Conservation (phyloP, 2,888 invertebrate genomes). For the Esperia sulphurella region DNA sequence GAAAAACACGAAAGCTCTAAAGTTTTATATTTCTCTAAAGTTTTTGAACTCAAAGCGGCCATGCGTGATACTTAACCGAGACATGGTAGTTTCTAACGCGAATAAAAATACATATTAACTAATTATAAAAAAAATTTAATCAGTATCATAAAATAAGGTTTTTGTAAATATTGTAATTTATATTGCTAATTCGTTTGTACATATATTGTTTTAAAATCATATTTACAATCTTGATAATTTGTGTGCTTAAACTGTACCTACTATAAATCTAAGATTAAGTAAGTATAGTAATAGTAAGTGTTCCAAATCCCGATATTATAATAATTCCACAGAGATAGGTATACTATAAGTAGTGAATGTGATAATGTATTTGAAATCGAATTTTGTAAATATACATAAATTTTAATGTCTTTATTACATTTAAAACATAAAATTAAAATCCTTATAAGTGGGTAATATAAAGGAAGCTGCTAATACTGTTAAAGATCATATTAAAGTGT, state of each 20-base stretch:
- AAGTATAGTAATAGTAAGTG: no score
- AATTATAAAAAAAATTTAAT: slow-evolving; percentile 20
- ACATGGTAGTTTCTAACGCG: slow-evolving; percentile 35
- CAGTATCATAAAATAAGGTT: slow-evolving; percentile 20
- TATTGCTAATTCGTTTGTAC: slow-evolving; percentile 29
- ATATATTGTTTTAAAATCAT: neutral
- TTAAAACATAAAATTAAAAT: no score
- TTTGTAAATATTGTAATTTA: slow-evolving; percentile 69
- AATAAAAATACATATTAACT: slow-evolving; percentile 31
- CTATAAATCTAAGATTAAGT: neutral
- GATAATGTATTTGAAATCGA: neutral
- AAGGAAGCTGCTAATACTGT: no score
- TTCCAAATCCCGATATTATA: no score
- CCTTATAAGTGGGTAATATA: no score
- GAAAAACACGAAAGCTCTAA: slow-evolving; percentile 61
- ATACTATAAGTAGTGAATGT: neutral
- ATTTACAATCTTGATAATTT: neutral
- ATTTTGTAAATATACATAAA: no score
- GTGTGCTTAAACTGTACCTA: neutral
- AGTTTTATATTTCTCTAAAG: slow-evolving; percentile 48
- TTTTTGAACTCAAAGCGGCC: slow-evolving; percentile 34
- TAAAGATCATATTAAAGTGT: neutral
- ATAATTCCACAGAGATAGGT: neutral
- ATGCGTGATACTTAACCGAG: slow-evolving; percentile 31
- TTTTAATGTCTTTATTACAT: no score